Evolutionary conservation across 2,888 invertebrate genomes (phyloP).

Genomic region (Torymus tubicola): DNA sequence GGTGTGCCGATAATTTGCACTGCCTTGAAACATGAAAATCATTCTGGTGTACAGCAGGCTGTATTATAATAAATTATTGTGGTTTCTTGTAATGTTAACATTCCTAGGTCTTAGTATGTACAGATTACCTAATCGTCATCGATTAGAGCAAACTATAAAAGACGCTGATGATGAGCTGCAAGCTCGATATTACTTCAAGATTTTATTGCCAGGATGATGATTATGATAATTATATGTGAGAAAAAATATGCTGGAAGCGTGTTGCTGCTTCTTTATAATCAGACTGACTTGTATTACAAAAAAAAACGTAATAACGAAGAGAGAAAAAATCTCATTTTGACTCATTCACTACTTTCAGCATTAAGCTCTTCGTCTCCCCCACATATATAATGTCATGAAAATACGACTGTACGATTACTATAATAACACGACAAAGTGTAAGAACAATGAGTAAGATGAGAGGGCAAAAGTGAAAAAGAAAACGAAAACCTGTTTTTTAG

Average conservation of each 20-base stretch:
- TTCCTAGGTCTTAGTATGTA: slow-evolving; percentile 66
- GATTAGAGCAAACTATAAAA: slow-evolving; percentile 67
- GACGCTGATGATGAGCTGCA: slow-evolving; percentile 58
- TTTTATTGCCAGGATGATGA: slow-evolving; percentile 60
- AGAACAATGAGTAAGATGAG: slow-evolving; percentile 53
- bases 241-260: slow-evolving; percentile 63
- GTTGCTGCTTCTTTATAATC: slow-evolving; percentile 63
- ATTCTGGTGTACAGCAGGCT: slow-evolving; percentile 75
- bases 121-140: slow-evolving; percentile 63
- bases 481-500: slow-evolving; percentile 58
- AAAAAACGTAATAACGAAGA: slow-evolving; percentile 38
- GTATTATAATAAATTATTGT: slow-evolving; percentile 76
- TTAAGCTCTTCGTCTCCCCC: slow-evolving; percentile 65
- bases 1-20: slow-evolving; percentile 67
- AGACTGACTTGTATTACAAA: slow-evolving; percentile 63
- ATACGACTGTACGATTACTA: slow-evolving; percentile 63
- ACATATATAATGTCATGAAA: slow-evolving; percentile 63
- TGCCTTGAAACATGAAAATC: slow-evolving; percentile 69
- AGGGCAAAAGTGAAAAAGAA: slow-evolving; percentile 47
- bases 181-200: slow-evolving; percentile 56
- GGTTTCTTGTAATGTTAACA: slow-evolving; percentile 73
- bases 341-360: slow-evolving; percentile 53
- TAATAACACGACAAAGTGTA: slow-evolving; percentile 59
- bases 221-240: slow-evolving; percentile 62
- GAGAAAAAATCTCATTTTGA: slow-evolving; percentile 52